phyloP scores from a whole-genome alignment of 2,113 vertebrate species.

The Saguinus imperator region DNA sequence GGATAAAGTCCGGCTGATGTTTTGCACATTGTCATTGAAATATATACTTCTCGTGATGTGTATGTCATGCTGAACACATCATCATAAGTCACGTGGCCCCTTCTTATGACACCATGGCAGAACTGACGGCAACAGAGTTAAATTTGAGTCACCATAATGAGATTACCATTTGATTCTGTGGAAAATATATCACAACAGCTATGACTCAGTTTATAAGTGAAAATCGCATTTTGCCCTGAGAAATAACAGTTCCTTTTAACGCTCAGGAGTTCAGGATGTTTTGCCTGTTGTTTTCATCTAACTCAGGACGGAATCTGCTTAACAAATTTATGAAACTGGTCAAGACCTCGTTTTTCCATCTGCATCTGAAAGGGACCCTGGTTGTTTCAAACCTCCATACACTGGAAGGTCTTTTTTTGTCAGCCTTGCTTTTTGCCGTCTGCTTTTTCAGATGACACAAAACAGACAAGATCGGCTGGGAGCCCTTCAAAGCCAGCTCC shows the following conservation, averaged over 20 bases:
- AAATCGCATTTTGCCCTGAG: slow-evolving; percentile 6
- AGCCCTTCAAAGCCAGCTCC: background rate
- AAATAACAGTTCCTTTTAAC: background rate
- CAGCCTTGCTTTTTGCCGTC: background rate
- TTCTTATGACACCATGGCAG: background rate
- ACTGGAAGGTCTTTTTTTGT: background rate
- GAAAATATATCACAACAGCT: background rate
- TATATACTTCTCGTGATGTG: background rate
- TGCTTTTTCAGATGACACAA: background rate
- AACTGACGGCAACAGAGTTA: background rate
- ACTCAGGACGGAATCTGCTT: background rate
- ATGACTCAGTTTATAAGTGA: background rate
- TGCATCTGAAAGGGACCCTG: background rate
- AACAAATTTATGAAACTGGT: background rate
- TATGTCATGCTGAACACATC: background rate
- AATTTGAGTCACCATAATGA: background rate
- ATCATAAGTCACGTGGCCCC: background rate
- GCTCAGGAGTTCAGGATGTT: background rate
- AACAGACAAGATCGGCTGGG: background rate
- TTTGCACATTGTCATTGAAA: background rate
- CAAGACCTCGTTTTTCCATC: background rate
- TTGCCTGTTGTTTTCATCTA: background rate
- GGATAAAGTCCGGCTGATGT: background rate
- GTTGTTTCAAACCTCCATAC: background rate
- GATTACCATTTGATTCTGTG: background rate